Base-by-base conservation (phyloP, 1,140 invertebrate genomes). In the Habropoda laboriosa region DNA sequence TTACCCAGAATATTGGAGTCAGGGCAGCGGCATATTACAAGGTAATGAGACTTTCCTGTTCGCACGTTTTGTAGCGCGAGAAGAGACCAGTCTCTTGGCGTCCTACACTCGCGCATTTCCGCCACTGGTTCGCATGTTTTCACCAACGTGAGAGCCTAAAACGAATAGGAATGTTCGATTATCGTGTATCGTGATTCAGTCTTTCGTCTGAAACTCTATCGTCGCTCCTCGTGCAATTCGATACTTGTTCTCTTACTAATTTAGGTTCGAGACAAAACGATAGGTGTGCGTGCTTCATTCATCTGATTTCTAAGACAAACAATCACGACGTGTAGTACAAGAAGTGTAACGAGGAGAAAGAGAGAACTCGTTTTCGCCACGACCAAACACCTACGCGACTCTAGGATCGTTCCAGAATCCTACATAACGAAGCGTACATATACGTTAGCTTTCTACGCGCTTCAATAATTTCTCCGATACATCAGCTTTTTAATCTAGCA, bases 1-100 rank as follows among this genome's bases (percentile, higher is more conserved):
- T 95, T 93, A 97, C 96, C 97, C 88, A 98, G 94, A 89, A 96
- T 95, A 87, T 96, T 97, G 49, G 95, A 95, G 77, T 97, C 95
- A 4, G 97, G 97, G 94, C 98, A 98, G 86, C 97, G 95, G 90
- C 98, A 99, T 81, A 98, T 98, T 64, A 98, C 97, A 58, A 99
- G 93, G 90, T 98, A 99, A 92, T 99, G 97, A 10, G 97, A 98
- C 93, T 98, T 98, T 79, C 98, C 98, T 10, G 97, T 98, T 87
- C 97, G 92, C 66, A 97, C 96, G 89, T 98, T 98, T 92, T 99
- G 98, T 61, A 99, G 93, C 5, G 98, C 98, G 67, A 99, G 92
- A 58, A 98, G 92, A 7, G 97, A 98, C 98, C 98, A 99, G 89
- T 99, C 98, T 80, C 97, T 94, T 0, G 97, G 97, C 45, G 96